Evolutionary conservation across 2,888 invertebrate genomes (phyloP), one percentile per base, ranked within the genome.

Genomic region (Napeogenes sylphis): DNA sequence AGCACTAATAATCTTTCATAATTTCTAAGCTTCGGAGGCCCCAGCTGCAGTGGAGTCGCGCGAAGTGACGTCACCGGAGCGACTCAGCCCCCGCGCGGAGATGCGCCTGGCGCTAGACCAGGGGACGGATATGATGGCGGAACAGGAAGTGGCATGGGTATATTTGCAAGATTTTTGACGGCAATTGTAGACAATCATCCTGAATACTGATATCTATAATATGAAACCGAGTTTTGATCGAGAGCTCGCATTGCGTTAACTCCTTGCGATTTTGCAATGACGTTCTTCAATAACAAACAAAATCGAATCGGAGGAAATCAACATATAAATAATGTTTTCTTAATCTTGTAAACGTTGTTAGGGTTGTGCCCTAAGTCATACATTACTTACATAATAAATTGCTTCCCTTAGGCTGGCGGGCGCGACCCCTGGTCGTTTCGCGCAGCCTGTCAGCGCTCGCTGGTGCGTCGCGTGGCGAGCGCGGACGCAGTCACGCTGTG

Each of bases 51-150:
- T 67, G 79, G 84, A 80, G 77, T 81, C 77, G 75, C 82, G 61
- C 79, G 82, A 75, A 76, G 80, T 60, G 81, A 84, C 65, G 74
- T 82, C 80, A 71, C 82, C 81, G 80, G 84, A 84, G 80, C 87
- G 88, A 74, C 91, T 93, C 90, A 93, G 91, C 84, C 93, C 93
- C 77, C 92, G 92, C 73, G 92, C 93, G 84, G 93, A 93, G 90
- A 93, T 93, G 93, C 92, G 93, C 64, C 84, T 93, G 79, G 92
- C 92, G 12, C 85, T 93, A 84, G 89, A 90, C 73, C 87, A 87
- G 84, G 91, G 91, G 79, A 87, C 78, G 83, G 91, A 91, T 70
- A 90, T 91, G 81, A 78, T 91, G 75, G 90, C 86, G 74, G 90
- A 91, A 62, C 91, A 91, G 85, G 91, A 91, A 77, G 87, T 77